Percentiles rank a stretch among this genome's conserved stretches.
Conservation (phyloP, 2,797 vertebrate genomes). For the Alcedo quadribrachys region DNA sequence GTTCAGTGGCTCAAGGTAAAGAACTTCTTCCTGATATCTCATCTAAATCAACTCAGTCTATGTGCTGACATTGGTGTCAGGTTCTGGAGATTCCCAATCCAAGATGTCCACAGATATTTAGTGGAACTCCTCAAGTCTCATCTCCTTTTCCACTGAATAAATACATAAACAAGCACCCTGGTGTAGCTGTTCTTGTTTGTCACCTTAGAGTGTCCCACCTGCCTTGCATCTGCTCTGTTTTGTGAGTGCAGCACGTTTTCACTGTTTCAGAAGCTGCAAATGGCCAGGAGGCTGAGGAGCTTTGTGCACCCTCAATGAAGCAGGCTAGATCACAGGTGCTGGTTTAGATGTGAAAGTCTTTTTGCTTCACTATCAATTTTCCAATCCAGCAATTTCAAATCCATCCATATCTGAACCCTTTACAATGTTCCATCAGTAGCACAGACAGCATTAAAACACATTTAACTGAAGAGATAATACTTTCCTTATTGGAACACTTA, state of each 20-base stretch:
- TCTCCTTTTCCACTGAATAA: background rate
- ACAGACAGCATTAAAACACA: background rate
- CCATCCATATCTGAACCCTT: background rate
- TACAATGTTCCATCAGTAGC: background rate
- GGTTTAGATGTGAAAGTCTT: background rate
- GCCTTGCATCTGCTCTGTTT: background rate
- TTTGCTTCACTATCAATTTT: background rate
- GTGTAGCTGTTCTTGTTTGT: background rate
- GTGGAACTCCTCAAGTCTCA: background rate
- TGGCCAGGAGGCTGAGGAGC: background rate
- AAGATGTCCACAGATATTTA: background rate
- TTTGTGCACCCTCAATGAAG: background rate
- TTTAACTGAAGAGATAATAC: background rate
- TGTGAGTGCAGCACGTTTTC: background rate
- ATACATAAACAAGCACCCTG: background rate
- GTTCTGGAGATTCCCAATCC: background rate
- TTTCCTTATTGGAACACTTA: background rate
- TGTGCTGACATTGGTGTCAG: background rate
- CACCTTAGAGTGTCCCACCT: accelerated
- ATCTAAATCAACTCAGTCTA: no score
- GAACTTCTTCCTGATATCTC: no score
- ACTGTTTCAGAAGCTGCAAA: background rate
- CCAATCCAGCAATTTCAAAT: background rate
- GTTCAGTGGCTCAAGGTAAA: background rate
- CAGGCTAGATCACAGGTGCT: background rate